phyloP scores from a whole-genome alignment of 1,140 invertebrate species.

The Heliothis subflexa region DNA sequence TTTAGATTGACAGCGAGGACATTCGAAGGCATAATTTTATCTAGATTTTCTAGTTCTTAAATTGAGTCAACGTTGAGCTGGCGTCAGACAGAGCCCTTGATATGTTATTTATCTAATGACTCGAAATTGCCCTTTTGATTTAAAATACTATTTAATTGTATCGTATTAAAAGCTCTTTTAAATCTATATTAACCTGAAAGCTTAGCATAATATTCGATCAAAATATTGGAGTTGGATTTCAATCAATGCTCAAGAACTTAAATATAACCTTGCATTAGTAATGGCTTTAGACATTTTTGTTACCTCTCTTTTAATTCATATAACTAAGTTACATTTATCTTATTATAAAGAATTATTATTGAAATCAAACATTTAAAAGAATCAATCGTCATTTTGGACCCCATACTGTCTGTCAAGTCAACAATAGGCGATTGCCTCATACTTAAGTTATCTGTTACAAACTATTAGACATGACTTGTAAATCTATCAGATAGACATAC shows the following conservation, averaged over 20 bases:
- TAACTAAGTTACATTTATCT: not conserved
- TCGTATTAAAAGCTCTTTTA: too few relatives aligned
- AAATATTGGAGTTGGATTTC: not conserved
- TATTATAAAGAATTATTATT: not conserved
- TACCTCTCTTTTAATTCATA: not conserved
- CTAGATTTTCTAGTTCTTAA: not conserved
- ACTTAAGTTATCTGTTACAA: not conserved
- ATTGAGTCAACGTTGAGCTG: not conserved
- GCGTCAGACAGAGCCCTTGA: too few relatives aligned
- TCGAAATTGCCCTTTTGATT: too few relatives aligned
- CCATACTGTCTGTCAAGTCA: not conserved
- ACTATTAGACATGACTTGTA: slow-evolving; percentile 1
- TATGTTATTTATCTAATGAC: too few relatives aligned
- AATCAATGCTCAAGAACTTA: not conserved
- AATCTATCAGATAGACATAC: not conserved
- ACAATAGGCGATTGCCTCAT: slow-evolving; percentile 18
- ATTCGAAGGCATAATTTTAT: slow-evolving; percentile 6
- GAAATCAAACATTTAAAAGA: not conserved
- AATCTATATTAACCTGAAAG: too few relatives aligned
- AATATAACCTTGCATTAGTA: not conserved
- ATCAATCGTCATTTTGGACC: slow-evolving; percentile 7
- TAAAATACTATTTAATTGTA: too few relatives aligned
- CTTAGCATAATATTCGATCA: too few relatives aligned
- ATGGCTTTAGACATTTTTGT: not conserved
- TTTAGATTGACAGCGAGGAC: slow-evolving; percentile 29